phyloP scores from a whole-genome alignment of 2,113 vertebrate genomes.

The Trogon melanurus region DNA sequence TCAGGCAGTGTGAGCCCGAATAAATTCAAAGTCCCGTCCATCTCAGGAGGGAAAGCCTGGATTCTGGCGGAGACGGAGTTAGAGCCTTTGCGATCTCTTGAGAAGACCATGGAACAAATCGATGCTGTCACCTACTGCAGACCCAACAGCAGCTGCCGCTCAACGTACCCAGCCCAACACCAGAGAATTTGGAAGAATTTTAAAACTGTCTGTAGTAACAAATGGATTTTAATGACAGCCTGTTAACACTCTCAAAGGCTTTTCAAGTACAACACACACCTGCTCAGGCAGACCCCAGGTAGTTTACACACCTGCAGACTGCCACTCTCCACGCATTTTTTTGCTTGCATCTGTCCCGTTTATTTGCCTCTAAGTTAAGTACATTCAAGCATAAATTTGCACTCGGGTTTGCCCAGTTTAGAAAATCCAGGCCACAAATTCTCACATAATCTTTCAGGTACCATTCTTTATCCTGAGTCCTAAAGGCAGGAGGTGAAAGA shows the following conservation, averaged over 20 bases:
- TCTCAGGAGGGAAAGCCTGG: background rate
- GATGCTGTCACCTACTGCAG: background rate
- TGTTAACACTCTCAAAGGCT: background rate
- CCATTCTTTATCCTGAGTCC: background rate
- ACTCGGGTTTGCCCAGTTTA: background rate
- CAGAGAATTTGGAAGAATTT: background rate
- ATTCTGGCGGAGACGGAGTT: background rate
- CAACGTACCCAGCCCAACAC: background rate
- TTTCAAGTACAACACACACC: background rate
- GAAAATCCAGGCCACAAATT: background rate
- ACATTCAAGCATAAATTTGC: rapidly evolving
- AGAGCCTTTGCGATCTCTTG: background rate
- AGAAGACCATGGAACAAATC: background rate
- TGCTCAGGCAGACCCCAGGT: background rate
- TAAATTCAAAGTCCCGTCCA: background rate
- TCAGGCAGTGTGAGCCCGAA: background rate
- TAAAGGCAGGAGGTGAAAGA: background rate
- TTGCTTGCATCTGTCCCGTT: background rate
- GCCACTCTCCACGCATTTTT: background rate
- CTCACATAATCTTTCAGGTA: background rate
- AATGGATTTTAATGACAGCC: background rate
- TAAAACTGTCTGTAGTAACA: background rate
- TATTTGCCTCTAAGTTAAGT: background rate
- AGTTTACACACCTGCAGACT: background rate
- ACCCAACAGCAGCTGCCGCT: background rate